phyloP scores from a whole-genome alignment of 1,140 invertebrate genomes.

The Drosophila subobscura region DNA sequence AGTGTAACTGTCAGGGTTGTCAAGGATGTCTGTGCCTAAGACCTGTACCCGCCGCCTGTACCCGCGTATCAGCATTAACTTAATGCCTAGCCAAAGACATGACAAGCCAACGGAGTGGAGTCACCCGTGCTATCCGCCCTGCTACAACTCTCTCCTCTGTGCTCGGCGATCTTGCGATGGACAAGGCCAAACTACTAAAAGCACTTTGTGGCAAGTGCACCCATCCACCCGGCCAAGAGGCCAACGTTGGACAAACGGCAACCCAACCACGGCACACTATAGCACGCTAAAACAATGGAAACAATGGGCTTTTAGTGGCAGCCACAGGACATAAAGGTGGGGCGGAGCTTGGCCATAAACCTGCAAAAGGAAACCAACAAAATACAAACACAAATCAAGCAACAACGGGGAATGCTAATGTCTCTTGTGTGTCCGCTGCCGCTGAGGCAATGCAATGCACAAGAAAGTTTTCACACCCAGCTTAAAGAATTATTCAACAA shows the following conservation, averaged over 20 bases:
- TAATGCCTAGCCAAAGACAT: constrained; percentile 77
- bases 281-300: constrained; percentile 39
- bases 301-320: constrained; percentile 53
- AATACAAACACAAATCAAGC: not conserved
- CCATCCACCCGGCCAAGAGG: not conserved
- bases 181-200: constrained; percentile 78
- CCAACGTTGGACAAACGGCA: constrained; percentile 38
- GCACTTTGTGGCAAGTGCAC: constrained; percentile 69
- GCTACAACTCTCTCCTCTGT: constrained; percentile 2
- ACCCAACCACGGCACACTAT: constrained; percentile 53
- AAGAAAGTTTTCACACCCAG: too few relatives aligned
- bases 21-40: constrained; percentile 52
- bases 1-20: constrained; percentile 70
- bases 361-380: constrained; percentile 16
- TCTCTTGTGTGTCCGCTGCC: constrained; percentile 16
- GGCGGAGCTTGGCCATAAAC: constrained; percentile 20
- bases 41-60: constrained; percentile 10
- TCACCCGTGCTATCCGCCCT: too few relatives aligned
- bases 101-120: constrained; percentile 48
- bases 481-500: too few relatives aligned
- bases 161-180: constrained; percentile 61
- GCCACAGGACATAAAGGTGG: constrained; percentile 56
- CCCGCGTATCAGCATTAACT: constrained; percentile 67
- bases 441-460: not conserved
- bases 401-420: not conserved